Percentiles rank a stretch among this genome's conserved stretches.
Evolutionary conservation across 2,888 invertebrate species (phyloP).

Genomic region (Xanthostigma xanthostigma): DNA sequence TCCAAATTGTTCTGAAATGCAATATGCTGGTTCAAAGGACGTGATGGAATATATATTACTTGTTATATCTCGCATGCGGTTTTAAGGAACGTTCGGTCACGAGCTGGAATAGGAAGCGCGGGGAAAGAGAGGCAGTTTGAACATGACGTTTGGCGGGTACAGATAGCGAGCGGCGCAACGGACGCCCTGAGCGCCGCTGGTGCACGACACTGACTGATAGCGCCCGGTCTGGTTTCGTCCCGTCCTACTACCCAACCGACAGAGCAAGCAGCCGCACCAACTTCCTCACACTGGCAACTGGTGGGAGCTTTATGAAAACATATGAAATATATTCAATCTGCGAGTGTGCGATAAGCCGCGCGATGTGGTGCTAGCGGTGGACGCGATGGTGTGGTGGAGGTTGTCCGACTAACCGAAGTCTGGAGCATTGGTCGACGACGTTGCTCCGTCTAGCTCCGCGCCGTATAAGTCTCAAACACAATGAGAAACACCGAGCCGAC

Average conservation of each 20-base stretch:
- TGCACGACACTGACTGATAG: constrained; percentile 26
- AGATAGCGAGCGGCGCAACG: not conserved
- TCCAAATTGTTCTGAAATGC: too few relatives aligned
- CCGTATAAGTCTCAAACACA: too few relatives aligned
- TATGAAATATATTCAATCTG: constrained; percentile 60
- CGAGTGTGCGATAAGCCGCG: constrained; percentile 41
- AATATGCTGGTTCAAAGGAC: too few relatives aligned
- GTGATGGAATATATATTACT: not conserved
- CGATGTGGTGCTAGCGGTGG: too few relatives aligned
- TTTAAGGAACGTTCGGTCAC: not conserved
- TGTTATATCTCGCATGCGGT: not conserved
- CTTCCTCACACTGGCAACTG: not conserved
- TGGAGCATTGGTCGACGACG: too few relatives aligned
- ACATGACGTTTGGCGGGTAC: not conserved
- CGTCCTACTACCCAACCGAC: not conserved
- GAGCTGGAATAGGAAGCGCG: not conserved
- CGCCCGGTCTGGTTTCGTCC: constrained; percentile 14
- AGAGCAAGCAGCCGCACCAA: not conserved
- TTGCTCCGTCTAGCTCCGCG: too few relatives aligned
- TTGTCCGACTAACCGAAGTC: too few relatives aligned
- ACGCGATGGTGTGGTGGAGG: too few relatives aligned
- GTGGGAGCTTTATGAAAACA: constrained; percentile 30
- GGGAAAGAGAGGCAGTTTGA: not conserved
- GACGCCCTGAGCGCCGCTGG: constrained; percentile 1
- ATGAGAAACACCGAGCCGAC: too few relatives aligned